Evolutionary conservation across 2,113 vertebrate genomes (phyloP).

Genomic region (Excalfactoria chinensis): DNA sequence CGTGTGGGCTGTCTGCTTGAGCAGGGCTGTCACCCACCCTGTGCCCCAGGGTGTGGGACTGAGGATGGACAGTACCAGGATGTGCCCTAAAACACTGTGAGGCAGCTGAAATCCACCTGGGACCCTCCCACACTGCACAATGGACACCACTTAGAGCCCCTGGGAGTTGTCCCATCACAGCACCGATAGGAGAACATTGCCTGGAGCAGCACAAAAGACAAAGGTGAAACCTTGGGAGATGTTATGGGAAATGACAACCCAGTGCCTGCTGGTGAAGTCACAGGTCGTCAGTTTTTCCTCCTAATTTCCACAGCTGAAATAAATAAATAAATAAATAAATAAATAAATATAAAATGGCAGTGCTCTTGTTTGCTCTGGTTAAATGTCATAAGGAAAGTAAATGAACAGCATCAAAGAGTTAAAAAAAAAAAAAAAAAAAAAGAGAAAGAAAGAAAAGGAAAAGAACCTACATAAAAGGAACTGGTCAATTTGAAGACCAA

Average conservation of each 20-base stretch:
- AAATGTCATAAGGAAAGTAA: conserved; percentile 20
- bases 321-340: not conserved
- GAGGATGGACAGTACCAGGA: not conserved
- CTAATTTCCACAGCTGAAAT: conserved; percentile 27
- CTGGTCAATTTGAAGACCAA: conserved; percentile 40
- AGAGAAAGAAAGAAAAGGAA: not conserved
- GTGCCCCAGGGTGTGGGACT: not conserved
- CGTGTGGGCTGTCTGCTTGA: not conserved
- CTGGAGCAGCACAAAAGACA: not conserved
- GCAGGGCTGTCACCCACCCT: not conserved
- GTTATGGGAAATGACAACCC: conserved; percentile 18
- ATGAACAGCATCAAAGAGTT: conserved; percentile 41
- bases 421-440: not conserved
- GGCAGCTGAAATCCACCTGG: not conserved
- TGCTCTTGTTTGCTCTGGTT: conserved; percentile 13
- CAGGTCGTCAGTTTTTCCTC: conserved; percentile 22
- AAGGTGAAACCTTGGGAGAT: not conserved
- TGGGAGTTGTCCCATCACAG: not conserved
- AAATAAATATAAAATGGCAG: not conserved
- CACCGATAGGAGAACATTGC: not conserved
- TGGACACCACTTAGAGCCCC: not conserved
- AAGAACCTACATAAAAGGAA: not conserved
- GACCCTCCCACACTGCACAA: not conserved
- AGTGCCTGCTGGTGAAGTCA: conserved; percentile 26
- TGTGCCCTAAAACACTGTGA: accelerated